Evolutionary conservation across 2,888 invertebrate genomes (phyloP), one percentile per base, ranked within the genome.

Genomic region (Pandemis heparana): DNA sequence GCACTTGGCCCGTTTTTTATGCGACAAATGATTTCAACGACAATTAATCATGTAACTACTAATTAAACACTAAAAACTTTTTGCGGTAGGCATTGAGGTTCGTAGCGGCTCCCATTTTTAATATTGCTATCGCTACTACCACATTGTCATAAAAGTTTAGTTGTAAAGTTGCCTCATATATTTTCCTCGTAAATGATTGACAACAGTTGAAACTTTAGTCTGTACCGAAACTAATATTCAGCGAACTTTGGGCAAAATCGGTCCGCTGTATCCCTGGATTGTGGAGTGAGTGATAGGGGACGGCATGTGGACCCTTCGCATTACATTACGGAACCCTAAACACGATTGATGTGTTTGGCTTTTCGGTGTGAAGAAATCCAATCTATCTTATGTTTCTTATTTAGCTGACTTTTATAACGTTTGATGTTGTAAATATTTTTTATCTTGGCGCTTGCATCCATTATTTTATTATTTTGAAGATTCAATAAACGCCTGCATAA

Each of bases 271-370:
- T 63, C 62, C 62, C 43, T 23, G 62, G 62, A 46, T 63, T 63
- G 16, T 23, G 16, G 10, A 18, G 43, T 43, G 46, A 68, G 32
- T 46, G 59, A 60, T 68, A 59, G 23, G 48, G 61, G 51, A 23
- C 12, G 14, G 64, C 12, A 18, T 39, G 56, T 38, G 70, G 43
- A 63, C 32, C 10, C 16, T 43, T 9, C 53, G 56, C 43, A 38
- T 64, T 63, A 43, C 12, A 23, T 41, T 59, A 71, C 65, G 59
- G 59, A 59, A 65, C 65, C 53, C 62, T 64, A 59, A 64, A 64
- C 64, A 70, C 64, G 65, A 71, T 71, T 71, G 48, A 71, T 71
- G 70, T 64, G 71, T 71, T 65, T 59, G 64, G 56, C 63, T 64
- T 70, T 61, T 64, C 9, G 43, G 18, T 64, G 46, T 38, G 14